Evolutionary conservation across 1,140 invertebrate genomes (phyloP).

Genomic region (Saxidomus purpurata): DNA sequence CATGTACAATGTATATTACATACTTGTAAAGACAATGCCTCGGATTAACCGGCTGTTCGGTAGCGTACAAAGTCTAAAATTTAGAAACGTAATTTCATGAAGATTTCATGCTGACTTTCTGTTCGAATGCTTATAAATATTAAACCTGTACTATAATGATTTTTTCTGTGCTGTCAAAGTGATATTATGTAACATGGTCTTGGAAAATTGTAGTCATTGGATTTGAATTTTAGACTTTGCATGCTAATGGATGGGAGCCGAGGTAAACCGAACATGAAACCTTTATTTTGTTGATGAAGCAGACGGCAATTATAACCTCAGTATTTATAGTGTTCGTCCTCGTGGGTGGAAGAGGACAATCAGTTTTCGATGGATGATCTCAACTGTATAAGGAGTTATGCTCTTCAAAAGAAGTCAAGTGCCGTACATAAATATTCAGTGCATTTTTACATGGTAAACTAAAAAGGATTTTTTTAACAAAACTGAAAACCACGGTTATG

Average conservation of each 20-base stretch:
- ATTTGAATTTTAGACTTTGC: not conserved
- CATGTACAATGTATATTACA: not conserved
- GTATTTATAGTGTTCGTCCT: slow-evolving; percentile 11
- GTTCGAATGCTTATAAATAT: too few relatives aligned
- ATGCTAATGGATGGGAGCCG: not conserved
- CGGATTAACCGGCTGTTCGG: too few relatives aligned
- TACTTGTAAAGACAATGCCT: too few relatives aligned
- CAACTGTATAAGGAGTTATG: not conserved
- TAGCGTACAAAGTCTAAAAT: too few relatives aligned
- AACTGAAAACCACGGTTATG: too few relatives aligned
- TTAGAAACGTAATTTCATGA: too few relatives aligned
- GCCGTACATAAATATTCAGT: not conserved
- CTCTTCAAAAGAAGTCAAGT: not conserved
- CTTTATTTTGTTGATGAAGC: not conserved
- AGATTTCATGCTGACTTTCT: too few relatives aligned
- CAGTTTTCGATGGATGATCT: slow-evolving; percentile 33
- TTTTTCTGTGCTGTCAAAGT: too few relatives aligned
- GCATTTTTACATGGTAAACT: not conserved
- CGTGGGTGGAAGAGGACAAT: slow-evolving; percentile 4
- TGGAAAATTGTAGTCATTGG: too few relatives aligned
- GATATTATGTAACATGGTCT: too few relatives aligned
- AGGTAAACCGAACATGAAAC: not conserved
- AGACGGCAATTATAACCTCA: not conserved
- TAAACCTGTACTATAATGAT: too few relatives aligned
- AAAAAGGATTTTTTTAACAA: not conserved